Percentiles rank a stretch among this genome's conserved stretches.
phyloP scores from a whole-genome alignment of 2,797 vertebrate genomes.

The Labroides dimidiatus region DNA sequence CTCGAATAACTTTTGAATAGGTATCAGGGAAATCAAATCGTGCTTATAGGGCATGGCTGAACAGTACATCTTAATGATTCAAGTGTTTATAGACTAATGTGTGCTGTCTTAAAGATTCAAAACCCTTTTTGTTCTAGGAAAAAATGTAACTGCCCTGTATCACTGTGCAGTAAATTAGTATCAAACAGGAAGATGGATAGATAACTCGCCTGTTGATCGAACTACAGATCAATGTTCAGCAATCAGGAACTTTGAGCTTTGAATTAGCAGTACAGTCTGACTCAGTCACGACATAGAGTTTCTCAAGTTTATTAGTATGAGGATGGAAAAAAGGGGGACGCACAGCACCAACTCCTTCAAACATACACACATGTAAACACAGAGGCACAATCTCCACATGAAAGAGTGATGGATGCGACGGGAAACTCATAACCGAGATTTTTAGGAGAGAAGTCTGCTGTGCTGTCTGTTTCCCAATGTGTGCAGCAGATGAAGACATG shows the following conservation, averaged over 20 bases:
- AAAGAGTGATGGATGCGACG: slow-evolving; percentile 35
- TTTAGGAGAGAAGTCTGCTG: slow-evolving; percentile 40
- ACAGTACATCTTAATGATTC: slow-evolving; percentile 17
- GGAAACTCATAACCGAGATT: slow-evolving; percentile 20
- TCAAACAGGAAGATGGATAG: slow-evolving; percentile 22
- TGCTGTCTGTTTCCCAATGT: slow-evolving; percentile 64
- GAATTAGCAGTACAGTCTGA: slow-evolving; percentile 43
- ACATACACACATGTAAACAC: slow-evolving; percentile 17
- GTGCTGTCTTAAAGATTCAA: slow-evolving; percentile 57
- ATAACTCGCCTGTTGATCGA: slow-evolving; percentile 14
- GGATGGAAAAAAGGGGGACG: slow-evolving; percentile 14
- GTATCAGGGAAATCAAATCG: too few species aligned
- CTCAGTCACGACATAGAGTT: neutral
- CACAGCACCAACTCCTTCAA: slow-evolving; percentile 3
- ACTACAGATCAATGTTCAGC: slow-evolving; percentile 28
- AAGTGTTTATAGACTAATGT: slow-evolving; percentile 39
- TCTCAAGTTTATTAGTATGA: slow-evolving; percentile 22
- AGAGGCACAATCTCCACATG: slow-evolving; percentile 28
- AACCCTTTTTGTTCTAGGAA: too few species aligned
- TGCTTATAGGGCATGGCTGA: slow-evolving; percentile 46
- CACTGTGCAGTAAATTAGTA: slow-evolving; percentile 18
- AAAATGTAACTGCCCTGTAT: slow-evolving; percentile 19
- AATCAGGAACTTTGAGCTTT: slow-evolving; percentile 55
- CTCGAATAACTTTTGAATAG: too few species aligned
- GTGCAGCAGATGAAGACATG: slow-evolving; percentile 76